Percentiles rank a stretch among this genome's conserved stretches.
phyloP scores from a whole-genome alignment of 53 echinoderm and acorn worm species.

The Luidia sarsii region DNA sequence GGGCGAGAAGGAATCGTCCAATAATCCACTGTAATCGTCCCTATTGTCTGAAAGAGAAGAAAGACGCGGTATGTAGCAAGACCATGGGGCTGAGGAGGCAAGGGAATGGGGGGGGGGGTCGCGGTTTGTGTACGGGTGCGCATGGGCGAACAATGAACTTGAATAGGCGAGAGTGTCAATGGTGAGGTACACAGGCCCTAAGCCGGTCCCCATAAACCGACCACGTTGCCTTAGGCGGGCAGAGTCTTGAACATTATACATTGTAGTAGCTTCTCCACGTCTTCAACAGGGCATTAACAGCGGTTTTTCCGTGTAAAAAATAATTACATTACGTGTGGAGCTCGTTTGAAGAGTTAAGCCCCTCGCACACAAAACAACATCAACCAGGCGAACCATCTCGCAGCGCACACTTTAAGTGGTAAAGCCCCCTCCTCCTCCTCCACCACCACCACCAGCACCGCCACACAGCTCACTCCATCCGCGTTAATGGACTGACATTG shows the following conservation, averaged over 20 bases:
- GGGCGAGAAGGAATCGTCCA: neutral
- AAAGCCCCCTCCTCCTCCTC: no score
- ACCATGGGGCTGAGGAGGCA: constrained; percentile 34
- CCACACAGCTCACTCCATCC: constrained; percentile 2
- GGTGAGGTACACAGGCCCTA: constrained; percentile 1
- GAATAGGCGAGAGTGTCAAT: constrained; percentile 34
- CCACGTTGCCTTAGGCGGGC: constrained; percentile 1
- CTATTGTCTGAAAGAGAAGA: constrained; percentile 54
- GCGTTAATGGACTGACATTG: constrained; percentile 48
- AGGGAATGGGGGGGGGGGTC: constrained; percentile 50
- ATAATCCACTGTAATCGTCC: constrained; percentile 16
- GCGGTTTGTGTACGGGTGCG: constrained; percentile 22
- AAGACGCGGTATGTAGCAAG: constrained; percentile 38
- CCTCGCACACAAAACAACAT: constrained; percentile 39
- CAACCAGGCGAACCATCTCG: constrained; percentile 35
- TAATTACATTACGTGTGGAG: neutral
- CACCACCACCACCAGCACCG: no score
- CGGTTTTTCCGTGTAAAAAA: constrained; percentile 11
- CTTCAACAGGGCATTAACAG: constrained; percentile 29
- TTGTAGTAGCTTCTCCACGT: constrained; percentile 16
- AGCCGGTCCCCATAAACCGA: neutral
- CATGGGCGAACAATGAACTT: constrained; percentile 46
- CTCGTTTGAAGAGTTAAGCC: neutral
- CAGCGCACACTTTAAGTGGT: neutral
- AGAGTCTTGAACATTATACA: constrained; percentile 20